Conservation (phyloP, 2,113 vertebrate genomes). For the Maccullochella peelii region DNA sequence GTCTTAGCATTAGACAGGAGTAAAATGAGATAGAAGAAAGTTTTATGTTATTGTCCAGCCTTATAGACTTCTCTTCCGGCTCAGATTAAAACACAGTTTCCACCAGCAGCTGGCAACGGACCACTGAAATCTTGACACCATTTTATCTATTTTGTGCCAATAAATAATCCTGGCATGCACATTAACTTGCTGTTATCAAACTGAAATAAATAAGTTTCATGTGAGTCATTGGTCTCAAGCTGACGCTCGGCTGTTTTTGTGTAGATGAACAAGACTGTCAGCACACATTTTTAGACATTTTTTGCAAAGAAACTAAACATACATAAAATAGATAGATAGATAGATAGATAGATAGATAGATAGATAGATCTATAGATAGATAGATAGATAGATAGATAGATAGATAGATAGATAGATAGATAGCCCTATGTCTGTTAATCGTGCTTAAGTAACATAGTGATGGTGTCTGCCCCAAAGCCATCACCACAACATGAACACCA, state of each 20-base stretch:
- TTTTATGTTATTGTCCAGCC: neutral
- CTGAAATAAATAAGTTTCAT: slow-evolving; percentile 44
- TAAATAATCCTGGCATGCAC: slow-evolving; percentile 34
- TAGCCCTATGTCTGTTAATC: neutral
- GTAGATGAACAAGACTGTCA: slow-evolving; percentile 1
- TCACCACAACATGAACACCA: slow-evolving; percentile 27
- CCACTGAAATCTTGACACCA: neutral
- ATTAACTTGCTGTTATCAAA: slow-evolving; percentile 12
- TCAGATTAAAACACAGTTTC: neutral
- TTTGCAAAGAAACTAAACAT: neutral
- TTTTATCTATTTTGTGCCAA: slow-evolving; percentile 21
- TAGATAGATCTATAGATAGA: slow-evolving; percentile 23
- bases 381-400: slow-evolving; percentile 32
- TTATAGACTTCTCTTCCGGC: neutral
- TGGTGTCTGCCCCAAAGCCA: slow-evolving; percentile 30
- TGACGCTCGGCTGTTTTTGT: slow-evolving; percentile 43
- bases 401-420: slow-evolving; percentile 37
- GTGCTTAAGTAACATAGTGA: slow-evolving; percentile 4
- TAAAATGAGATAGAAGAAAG: slow-evolving; percentile 3
- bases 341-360: slow-evolving; percentile 21
- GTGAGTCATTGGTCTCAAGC: slow-evolving; percentile 56
- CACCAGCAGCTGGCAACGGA: neutral
- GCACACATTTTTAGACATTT: slow-evolving; percentile 9
- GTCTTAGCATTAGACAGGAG: neutral
- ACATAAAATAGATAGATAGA: neutral